Evolutionary conservation across 2,113 vertebrate genomes (phyloP), one percentile per base, ranked within the genome.

Genomic region (Paramisgurnus dabryanus): DNA sequence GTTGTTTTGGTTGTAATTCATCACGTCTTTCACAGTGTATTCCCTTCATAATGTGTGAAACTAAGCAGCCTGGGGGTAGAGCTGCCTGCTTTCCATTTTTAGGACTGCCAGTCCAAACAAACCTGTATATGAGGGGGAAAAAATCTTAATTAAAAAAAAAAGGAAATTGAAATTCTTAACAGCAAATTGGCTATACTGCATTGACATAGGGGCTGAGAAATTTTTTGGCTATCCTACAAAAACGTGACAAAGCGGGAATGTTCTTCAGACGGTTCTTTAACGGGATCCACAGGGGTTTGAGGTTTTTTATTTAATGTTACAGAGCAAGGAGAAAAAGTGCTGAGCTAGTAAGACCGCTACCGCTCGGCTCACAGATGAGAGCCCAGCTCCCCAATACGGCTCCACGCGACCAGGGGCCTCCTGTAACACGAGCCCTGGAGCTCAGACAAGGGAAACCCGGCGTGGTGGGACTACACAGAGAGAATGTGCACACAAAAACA

Each of bases 301-400:
- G 83, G 55, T 45, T 65, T 85, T 85, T 79, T 81, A 84, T 83
- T 84, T 84, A 87, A 87, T 91, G 88, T 85, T 90, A 85, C 86
- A 88, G 88, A 39, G 61, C 60, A 15, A 2, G 50, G 60, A 68
- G 73, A 69, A 82, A 90, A 91, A 90, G 80, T 86, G 91, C 90
- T 91, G 89, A 92, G 55, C 84, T 64, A 39, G 81, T 87, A 87
- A 89, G 82, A 75, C 83, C 55, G 86, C 87, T 82, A 45, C 86
- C 70, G 86, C 79, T 82, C 74, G 61, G 78, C 82, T 82, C 81
- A 65, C 82, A 84, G 80, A 83, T 58, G 86, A 85, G 49, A 86
- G 74, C 76, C 83, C 57, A 63, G 60, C 60, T 63, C 74, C 64
- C 83, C 79, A 85, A 85, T 83, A 86, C 79, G 77, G 81, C 87